Evolutionary conservation across 1,140 invertebrate species (phyloP).

Genomic region (Macrocentrus cingulum): DNA sequence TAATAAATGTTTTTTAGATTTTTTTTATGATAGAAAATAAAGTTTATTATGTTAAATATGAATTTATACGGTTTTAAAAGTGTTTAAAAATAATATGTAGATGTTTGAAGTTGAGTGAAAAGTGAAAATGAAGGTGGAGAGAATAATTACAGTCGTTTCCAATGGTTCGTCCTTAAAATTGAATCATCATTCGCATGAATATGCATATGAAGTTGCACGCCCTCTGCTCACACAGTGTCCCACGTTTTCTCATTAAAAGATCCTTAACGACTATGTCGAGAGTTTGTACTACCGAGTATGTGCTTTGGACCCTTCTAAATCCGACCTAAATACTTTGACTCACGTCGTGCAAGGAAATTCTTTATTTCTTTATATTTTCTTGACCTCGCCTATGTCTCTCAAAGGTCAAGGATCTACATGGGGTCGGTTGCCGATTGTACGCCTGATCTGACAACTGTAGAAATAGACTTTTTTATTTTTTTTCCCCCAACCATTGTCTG

Average conservation of each 20-base stretch:
- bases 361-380: neutral
- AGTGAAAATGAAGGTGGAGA: constrained; percentile 10
- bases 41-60: too few relatives aligned
- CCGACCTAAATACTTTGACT: constrained; percentile 15
- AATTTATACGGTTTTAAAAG: too few relatives aligned
- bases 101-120: neutral
- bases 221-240: constrained; percentile 8
- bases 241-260: constrained; percentile 32
- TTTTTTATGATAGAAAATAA: too few relatives aligned
- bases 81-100: neutral
- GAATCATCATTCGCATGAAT: constrained; percentile 39
- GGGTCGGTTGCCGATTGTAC: neutral
- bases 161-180: constrained; percentile 38
- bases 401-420: neutral
- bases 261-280: constrained; percentile 27
- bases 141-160: constrained; percentile 38
- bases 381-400: neutral
- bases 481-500: neutral
- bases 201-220: constrained; percentile 26
- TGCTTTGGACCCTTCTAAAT: constrained; percentile 10
- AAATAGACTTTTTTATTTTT: neutral
- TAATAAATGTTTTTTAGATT: too few relatives aligned
- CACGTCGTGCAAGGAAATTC: constrained; percentile 3
- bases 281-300: constrained; percentile 17
- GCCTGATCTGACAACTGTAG: too few relatives aligned